A percentile compares a stretch with the other conserved stretches of the same genome.
Evolutionary conservation across 1,140 invertebrate genomes (phyloP).

Genomic region (Saccostrea echinata): DNA sequence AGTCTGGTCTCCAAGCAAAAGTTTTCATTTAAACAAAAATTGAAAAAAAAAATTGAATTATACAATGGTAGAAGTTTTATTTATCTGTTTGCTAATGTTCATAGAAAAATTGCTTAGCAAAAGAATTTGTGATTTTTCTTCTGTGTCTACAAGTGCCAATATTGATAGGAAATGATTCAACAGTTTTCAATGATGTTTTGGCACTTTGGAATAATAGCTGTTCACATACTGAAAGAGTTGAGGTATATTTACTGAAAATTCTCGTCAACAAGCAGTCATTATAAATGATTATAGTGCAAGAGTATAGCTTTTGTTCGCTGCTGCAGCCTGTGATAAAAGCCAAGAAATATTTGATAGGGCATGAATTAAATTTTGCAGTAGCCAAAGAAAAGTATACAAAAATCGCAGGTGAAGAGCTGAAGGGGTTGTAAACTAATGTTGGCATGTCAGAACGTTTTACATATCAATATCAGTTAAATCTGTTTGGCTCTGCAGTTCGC

Average conservation of each 20-base stretch:
- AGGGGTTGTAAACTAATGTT: slow-evolving; percentile 25
- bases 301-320: neutral
- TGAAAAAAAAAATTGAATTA: slow-evolving; percentile 11
- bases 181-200: slow-evolving; percentile 28
- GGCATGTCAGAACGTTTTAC: slow-evolving; percentile 36
- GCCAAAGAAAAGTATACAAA: slow-evolving; percentile 28
- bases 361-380: slow-evolving; percentile 36
- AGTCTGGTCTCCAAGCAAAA: slow-evolving; percentile 23
- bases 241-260: slow-evolving; percentile 38
- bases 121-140: slow-evolving; percentile 5
- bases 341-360: slow-evolving; percentile 34
- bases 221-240: slow-evolving; percentile 26
- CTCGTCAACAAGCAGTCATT: slow-evolving; percentile 33
- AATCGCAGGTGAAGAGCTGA: slow-evolving; percentile 18
- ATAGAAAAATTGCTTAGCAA: neutral
- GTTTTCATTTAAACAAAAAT: slow-evolving; percentile 27
- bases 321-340: slow-evolving; percentile 18
- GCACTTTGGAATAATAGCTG: slow-evolving; percentile 29
- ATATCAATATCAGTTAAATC: slow-evolving; percentile 31
- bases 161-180: slow-evolving; percentile 37
- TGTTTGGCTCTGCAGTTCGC: neutral
- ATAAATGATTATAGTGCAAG: slow-evolving; percentile 33
- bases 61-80: neutral
- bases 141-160: slow-evolving; percentile 21
- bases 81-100: neutral